Conservation (phyloP, 2,888 invertebrate species). For the Melinaea menophilus region DNA sequence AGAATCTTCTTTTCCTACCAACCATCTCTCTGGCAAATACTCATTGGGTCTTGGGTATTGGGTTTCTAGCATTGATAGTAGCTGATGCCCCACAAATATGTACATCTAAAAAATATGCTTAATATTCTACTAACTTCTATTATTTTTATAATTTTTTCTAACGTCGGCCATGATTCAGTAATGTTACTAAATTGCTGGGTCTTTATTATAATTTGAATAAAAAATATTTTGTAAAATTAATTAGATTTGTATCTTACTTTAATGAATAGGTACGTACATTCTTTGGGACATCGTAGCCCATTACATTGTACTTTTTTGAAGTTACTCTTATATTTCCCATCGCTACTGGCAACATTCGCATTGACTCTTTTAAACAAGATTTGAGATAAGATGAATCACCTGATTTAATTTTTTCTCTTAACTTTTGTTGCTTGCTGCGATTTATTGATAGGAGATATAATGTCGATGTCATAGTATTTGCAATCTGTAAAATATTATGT, state of each 20-base stretch:
- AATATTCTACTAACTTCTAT: too few relatives aligned
- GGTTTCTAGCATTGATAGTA: slow-evolving; percentile 80
- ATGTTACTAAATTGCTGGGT: neutral
- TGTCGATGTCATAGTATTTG: slow-evolving; percentile 72
- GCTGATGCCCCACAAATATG: slow-evolving; percentile 69
- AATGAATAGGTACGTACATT: slow-evolving; percentile 55
- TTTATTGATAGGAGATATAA: slow-evolving; percentile 81
- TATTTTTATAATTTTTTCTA: too few relatives aligned
- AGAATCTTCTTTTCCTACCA: slow-evolving; percentile 50
- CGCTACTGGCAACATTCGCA: slow-evolving; percentile 79
- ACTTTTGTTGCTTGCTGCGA: slow-evolving; percentile 78
- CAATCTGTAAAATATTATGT: slow-evolving; percentile 59
- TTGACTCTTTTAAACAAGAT: slow-evolving; percentile 84
- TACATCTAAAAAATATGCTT: slow-evolving; percentile 34
- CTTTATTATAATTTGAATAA: slow-evolving; percentile 1
- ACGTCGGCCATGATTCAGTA: too few relatives aligned
- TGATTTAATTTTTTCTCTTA: slow-evolving; percentile 75
- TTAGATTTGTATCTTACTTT: neutral
- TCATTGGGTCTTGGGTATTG: slow-evolving; percentile 79
- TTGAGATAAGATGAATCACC: slow-evolving; percentile 77
- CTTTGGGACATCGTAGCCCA: slow-evolving; percentile 80
- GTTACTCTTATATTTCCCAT: slow-evolving; percentile 77
- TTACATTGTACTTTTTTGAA: slow-evolving; percentile 74
- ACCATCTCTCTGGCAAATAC: slow-evolving; percentile 88
- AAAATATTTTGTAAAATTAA: neutral